Percentiles rank a stretch among this genome's conserved stretches.
Conservation (phyloP, 2,888 invertebrate genomes). For the Cryptus armator region DNA sequence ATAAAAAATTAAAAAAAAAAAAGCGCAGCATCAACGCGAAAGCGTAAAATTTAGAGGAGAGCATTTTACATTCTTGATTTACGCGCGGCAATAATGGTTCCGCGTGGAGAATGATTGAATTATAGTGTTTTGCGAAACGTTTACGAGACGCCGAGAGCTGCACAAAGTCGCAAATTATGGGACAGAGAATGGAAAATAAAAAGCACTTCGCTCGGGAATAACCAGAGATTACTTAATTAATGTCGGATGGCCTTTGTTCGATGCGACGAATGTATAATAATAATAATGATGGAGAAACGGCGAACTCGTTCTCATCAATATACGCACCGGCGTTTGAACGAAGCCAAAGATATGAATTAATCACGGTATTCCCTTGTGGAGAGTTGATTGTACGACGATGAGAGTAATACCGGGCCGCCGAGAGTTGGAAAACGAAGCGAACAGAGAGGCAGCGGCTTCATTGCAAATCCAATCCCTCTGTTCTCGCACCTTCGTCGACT, state of each 20-base stretch:
- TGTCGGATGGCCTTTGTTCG: background rate
- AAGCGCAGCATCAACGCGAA: background rate
- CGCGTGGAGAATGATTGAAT: background rate
- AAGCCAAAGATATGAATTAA: conserved; percentile 7
- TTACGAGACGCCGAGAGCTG: background rate
- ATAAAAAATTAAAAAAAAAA: background rate
- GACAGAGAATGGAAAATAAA: background rate
- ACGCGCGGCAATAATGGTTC: background rate
- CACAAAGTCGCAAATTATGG: background rate
- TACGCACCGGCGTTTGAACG: background rate
- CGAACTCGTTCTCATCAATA: background rate
- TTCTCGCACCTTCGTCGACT: conserved; percentile 3
- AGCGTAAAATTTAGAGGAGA: background rate
- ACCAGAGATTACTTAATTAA: background rate
- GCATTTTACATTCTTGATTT: background rate
- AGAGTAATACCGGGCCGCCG: background rate
- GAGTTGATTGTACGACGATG: background rate
- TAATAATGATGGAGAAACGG: background rate
- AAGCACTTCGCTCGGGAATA: background rate
- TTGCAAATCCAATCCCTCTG: background rate
- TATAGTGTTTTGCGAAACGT: background rate
- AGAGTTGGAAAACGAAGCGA: background rate
- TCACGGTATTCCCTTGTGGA: background rate
- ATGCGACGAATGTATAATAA: background rate
- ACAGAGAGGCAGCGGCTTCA: background rate